Base-by-base conservation (phyloP, 2,888 invertebrate species). In the Eutolmus rufibarbis region DNA sequence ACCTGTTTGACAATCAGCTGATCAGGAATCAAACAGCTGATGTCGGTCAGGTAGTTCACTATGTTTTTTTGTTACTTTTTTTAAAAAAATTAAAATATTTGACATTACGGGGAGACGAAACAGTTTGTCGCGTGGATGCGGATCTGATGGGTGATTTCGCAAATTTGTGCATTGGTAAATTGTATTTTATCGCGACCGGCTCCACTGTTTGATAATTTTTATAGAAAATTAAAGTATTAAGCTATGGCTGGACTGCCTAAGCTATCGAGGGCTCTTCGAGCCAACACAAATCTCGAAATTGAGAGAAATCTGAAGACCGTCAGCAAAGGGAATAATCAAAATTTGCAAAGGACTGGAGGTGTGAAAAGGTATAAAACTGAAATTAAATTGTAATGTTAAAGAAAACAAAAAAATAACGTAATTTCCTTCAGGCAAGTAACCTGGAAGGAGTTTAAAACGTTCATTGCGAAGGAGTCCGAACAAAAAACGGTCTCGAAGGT, bases 241-340 rank as follows among this genome's bases (percentile, higher is more conserved):
- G 90, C 91, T 90, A 91, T 90, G 89, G 91, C 91, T 34, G 66
- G 66, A 2, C 90, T 91, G 88, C 96, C 96, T 88, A 94, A 95
- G 84, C 93, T 96, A 82, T 95, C 95, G 12, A 93, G 95, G 89
- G 94, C 95, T 23, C 91, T 96, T 1, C 93, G 96, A 88, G 95
- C 94, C 16, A 95, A 95, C 90, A 95, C 95, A 1, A 92, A 93
- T 87, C 91, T 94, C 28, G 94, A 93, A 86, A 92, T 93, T 2
- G 91, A 90, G 31, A 89, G 91, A 66, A 90, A 91, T 86, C 89
- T 90, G 16, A 89, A 90, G 56, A 88, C 89, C 9, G 87, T 74
- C 31, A 86, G 74, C 43, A 87, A 89, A 56, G 76, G 86, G 78
- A 89, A 87, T 74, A 89, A 89, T 88, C 88, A 89, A 37, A 31